A percentile compares a stretch with the other conserved stretches of the same genome.
These are phyloP conservation scores for Oscheius myriophilus DNA, from an alignment of 2,888 invertebrate species.

Conservation along the genomic window DNA sequence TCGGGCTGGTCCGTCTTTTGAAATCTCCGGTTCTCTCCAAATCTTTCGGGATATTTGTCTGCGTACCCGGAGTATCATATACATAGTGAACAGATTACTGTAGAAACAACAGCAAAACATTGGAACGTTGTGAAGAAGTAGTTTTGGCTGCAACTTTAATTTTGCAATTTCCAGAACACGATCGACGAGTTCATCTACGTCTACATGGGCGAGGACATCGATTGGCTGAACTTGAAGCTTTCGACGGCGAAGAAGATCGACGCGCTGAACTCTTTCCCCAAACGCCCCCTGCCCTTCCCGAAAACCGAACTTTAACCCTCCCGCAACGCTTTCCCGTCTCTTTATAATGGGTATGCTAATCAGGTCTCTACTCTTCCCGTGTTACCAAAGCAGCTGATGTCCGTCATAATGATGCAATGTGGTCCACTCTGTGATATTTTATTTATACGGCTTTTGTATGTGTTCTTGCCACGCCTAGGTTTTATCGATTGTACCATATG, in stretches of 20 bases:
- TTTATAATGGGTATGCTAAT: constrained; percentile 3
- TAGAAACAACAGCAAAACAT: no score
- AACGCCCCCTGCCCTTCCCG: constrained; percentile 40
- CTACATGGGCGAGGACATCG: constrained; percentile 56
- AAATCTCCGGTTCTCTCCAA: no score
- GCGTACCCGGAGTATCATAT: no score
- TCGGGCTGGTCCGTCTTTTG: no score
- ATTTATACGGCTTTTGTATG: not conserved
- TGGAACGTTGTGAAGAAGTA: no score
- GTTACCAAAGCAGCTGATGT: not conserved
- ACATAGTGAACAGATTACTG: no score
- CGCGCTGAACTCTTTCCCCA: constrained; percentile 39
- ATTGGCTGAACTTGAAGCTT: constrained; percentile 48
- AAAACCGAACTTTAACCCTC: constrained; percentile 14
- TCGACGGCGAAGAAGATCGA: constrained; percentile 46
- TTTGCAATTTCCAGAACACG: constrained; percentile 42
- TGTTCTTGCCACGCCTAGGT: constrained; percentile 13
- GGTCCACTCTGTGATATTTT: constrained; percentile 27
- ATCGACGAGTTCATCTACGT: constrained; percentile 65
- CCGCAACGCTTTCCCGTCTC: not conserved
- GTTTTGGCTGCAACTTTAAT: no score
- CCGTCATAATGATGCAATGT: constrained; percentile 9
- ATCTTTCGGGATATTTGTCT: no score
- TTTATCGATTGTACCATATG: not conserved
- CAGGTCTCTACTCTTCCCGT: constrained; percentile 8